Conservation (phyloP, 2,797 vertebrate species). For the Sebastes iracundus region DNA sequence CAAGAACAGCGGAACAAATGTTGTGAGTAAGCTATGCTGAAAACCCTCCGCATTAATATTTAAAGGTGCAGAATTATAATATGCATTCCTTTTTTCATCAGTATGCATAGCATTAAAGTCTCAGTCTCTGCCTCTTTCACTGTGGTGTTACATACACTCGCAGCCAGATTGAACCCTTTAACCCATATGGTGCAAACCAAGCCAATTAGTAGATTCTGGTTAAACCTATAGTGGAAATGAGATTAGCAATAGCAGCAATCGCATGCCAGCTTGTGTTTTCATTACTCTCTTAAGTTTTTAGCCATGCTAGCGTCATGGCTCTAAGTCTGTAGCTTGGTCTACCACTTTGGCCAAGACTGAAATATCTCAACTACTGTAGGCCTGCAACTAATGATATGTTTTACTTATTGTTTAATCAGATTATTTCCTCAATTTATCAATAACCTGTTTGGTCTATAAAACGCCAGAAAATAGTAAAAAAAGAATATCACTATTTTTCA, state of each 20-base stretch:
- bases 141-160: background rate
- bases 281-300: background rate
- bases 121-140: background rate
- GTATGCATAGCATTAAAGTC: background rate
- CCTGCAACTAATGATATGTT: background rate
- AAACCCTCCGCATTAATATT: background rate
- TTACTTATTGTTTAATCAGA: background rate
- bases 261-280: background rate
- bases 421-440: background rate
- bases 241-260: constrained; percentile 6
- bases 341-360: background rate
- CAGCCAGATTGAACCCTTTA: constrained; percentile 2
- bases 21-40: background rate
- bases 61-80: background rate
- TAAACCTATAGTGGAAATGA: constrained; percentile 23
- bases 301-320: background rate
- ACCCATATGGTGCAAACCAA: constrained; percentile 11
- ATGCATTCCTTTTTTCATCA: background rate
- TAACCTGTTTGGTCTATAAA: background rate
- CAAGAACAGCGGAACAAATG: background rate
- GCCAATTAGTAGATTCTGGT: constrained; percentile 36
- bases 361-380: background rate
- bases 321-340: background rate
- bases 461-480: background rate
- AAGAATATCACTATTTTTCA: background rate